phyloP scores from a whole-genome alignment of 92 coral and sea anemone genomes.

The Porites cylindrica region DNA sequence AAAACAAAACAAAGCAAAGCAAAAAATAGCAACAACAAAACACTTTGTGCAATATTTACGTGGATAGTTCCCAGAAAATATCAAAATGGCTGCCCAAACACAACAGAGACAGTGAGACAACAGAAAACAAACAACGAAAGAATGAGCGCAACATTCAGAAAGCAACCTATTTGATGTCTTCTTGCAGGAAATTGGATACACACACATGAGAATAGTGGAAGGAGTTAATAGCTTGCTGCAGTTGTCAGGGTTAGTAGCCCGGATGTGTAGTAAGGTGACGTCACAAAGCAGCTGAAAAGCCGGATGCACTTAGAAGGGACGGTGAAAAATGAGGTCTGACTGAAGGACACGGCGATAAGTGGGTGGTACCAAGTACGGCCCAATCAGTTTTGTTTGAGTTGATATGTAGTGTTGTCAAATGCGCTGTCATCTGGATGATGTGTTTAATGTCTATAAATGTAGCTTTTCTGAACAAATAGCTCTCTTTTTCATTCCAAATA shows the following conservation, averaged over 20 bases:
- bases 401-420: neutral
- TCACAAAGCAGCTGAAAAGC: slow-evolving; percentile 34
- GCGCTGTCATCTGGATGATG: neutral
- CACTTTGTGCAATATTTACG: too few relatives aligned
- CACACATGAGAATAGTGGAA: slow-evolving; percentile 97
- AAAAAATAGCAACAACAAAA: too few relatives aligned
- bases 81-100: too few relatives aligned
- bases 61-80: too few relatives aligned
- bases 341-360: neutral
- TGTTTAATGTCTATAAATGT: too few relatives aligned
- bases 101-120: too few relatives aligned
- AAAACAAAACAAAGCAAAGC: too few relatives aligned
- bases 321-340: neutral
- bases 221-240: slow-evolving; percentile 90
- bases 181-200: slow-evolving; percentile 93
- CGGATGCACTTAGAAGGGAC: neutral
- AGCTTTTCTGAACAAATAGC: too few relatives aligned
- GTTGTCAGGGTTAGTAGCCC: slow-evolving; percentile 85
- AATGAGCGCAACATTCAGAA: too few relatives aligned
- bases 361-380: neutral
- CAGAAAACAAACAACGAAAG: too few relatives aligned
- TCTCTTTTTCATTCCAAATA: too few relatives aligned
- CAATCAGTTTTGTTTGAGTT: neutral
- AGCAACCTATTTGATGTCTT: neutral
- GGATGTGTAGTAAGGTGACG: slow-evolving; percentile 86